Base-by-base conservation (phyloP, 2,888 invertebrate species). In the Heliothis peltigera region DNA sequence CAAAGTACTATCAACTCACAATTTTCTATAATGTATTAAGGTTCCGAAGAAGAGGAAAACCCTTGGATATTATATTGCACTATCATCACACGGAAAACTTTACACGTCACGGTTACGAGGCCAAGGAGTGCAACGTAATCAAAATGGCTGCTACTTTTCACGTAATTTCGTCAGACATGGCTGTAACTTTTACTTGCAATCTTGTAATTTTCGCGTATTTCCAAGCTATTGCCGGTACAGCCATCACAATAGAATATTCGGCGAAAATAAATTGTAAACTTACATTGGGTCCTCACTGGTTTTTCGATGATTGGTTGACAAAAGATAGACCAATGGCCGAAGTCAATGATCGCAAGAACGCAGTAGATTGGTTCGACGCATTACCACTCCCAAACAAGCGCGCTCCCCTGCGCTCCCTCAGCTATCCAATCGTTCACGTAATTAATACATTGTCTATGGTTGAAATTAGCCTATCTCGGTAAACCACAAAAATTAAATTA, bases 281-380 rank as follows among this genome's bases (percentile, higher is more conserved):
- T 95, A 95, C 95, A 93, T 92, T 92, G 91, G 89, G 86, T 91
- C 88, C 91, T 94, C 90, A 92, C 96, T 96, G 96, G 96, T 97
- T 96, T 97, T 96, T 96, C 97, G 96, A 97, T 97, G 97, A 97
- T 98, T 98, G 98, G 97, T 97, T 97, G 97, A 96, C 96, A 96
- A 96, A 96, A 96, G 96, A 96, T 97, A 97, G 97, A 97, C 97
- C 97, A 97, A 97, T 97, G 97, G 97, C 96, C 97, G 97, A 96
- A 96, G 97, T 97, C 95, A 95, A 95, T 95, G 95, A 96, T 96
- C 96, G 95, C 95, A 96, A 95, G 96, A 96, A 97, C 96, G 97
- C 96, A 96, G 96, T 96, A 96, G 96, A 96, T 95, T 95, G 96
- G 95, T 93, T 94, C 93, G 92, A 89, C 92, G 89, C 91, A 93